Base-by-base conservation (phyloP, 2,113 vertebrate genomes). In the Enhydra lutris region DNA sequence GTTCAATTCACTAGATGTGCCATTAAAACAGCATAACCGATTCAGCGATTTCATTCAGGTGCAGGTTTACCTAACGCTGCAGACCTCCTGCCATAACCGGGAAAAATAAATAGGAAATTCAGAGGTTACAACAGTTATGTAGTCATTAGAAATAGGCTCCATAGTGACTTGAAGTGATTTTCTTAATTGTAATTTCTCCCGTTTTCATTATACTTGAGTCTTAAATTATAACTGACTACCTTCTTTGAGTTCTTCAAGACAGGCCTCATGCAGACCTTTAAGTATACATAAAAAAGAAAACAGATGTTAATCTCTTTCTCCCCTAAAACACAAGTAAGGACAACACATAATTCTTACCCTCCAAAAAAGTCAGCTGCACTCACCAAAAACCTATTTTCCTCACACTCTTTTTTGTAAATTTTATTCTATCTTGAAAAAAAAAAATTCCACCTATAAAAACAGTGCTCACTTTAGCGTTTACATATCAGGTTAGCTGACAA, bases 101-200 rank as follows among this genome's bases (percentile, higher is more conserved):
- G 34, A 91, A 89, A 80, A 83, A 79, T 84, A 92, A 86, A 57
- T 39, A 87, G n/a, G 29, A 89, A 95, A 98, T 93, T 59, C 45
- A 93, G 59, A 52, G 34, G 69, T 95, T 92, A 61, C n/a, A 63
- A 14, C 84, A 83, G 61, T 90, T 93, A 81, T 11, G 78, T 9
- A 84, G 18, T 78, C 83, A 39, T 94, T 92, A 95, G 80, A 21
- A 97, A 65, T 6, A 91, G 82, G 63, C 61, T 86, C 63, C 94
- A 69, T 73, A 67, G 86, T 90, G 95, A 96, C 61, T 87, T 71
- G 4, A 87, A 95, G 63, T 88, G 50, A 95, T 96, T 98, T 92
- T 83, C 94, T 95, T 96, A 97, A 97, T 97, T 98, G 57, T 93
- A 96, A 93, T 96, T 94, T 97, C 73, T 95, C 69, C 15, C n/a